A percentile compares a stretch with the other conserved stretches of the same genome.
These are phyloP conservation scores for Cremastinae sp. DNA, from an alignment of 2,888 invertebrate genomes.

Conservation along the genomic window DNA sequence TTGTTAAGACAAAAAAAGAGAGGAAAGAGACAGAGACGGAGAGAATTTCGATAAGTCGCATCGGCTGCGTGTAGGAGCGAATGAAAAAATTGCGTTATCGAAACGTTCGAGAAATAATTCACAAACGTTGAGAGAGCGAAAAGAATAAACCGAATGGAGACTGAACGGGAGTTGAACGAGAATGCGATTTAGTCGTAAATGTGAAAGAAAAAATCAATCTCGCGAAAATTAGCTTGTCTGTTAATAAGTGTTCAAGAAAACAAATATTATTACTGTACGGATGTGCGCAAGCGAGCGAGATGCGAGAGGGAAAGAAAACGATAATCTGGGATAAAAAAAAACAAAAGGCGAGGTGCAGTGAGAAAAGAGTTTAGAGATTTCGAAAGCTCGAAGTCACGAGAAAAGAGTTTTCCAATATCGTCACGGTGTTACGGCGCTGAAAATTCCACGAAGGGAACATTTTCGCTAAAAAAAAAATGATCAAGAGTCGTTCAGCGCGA, in stretches of 20 bases:
- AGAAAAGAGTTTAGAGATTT: conserved; percentile 15
- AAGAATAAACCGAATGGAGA: too few relatives aligned
- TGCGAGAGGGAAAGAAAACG: conserved; percentile 48
- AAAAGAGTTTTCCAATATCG: too few relatives aligned
- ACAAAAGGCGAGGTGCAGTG: conserved; percentile 21
- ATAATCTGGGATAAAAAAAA: conserved; percentile 48
- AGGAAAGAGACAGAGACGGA: conserved; percentile 37
- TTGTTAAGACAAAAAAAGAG: conserved; percentile 31
- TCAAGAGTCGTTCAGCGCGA: background rate
- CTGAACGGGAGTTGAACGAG: conserved; percentile 7
- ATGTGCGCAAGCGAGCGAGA: conserved; percentile 19
- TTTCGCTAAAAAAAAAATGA: background rate
- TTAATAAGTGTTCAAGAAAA: conserved; percentile 70
- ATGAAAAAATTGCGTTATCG: background rate
- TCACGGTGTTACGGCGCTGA: too few relatives aligned
- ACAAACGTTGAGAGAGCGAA: conserved; percentile 7
- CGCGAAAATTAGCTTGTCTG: conserved; percentile 72
- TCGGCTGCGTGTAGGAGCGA: conserved; percentile 9
- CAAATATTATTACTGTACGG: conserved; percentile 49
- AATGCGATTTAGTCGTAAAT: conserved; percentile 44
- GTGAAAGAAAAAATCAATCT: conserved; percentile 39
- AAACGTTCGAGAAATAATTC: background rate
- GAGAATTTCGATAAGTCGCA: conserved; percentile 17
- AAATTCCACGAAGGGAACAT: background rate
- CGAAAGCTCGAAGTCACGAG: too few relatives aligned